phyloP scores from a whole-genome alignment of 2,888 invertebrate species.

The Argyra leucocephala region DNA sequence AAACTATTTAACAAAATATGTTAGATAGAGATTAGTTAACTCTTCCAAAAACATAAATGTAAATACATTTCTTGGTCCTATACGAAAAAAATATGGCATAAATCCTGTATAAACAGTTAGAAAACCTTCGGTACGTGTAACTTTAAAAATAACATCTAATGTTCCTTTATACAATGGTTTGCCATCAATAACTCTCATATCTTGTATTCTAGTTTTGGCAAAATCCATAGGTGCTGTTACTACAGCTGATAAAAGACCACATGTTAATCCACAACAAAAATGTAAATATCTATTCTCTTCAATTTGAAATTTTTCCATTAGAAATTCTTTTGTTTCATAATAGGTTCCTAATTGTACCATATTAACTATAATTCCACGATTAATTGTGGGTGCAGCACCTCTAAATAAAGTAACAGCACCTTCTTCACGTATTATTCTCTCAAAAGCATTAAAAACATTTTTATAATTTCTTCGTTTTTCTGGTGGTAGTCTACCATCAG shows the following conservation, averaged over 20 bases:
- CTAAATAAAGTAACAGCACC: not conserved
- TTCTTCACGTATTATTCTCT: not conserved
- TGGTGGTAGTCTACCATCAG: slow-evolving; percentile 72
- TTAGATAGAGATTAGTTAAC: not conserved
- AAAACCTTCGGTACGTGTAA: not conserved
- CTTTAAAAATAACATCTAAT: not conserved
- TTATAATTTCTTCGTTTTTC: not conserved
- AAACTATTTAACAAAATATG: too few relatives aligned
- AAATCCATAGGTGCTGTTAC: not conserved
- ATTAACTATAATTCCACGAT: not conserved
- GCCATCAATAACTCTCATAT: not conserved
- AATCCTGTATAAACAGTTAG: not conserved
- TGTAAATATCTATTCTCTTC: not conserved
- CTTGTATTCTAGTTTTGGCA: not conserved
- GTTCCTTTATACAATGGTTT: not conserved
- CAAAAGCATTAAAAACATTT: not conserved
- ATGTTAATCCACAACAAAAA: not conserved
- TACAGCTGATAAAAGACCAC: not conserved
- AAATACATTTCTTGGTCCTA: not conserved
- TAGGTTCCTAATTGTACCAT: slow-evolving; percentile 2
- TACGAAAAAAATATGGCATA: not conserved
- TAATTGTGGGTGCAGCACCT: not conserved
- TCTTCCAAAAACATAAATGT: not conserved
- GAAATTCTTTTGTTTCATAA: not conserved
- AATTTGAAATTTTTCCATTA: not conserved